Conservation (phyloP, 2,888 invertebrate genomes). For the Drepana falcataria region DNA sequence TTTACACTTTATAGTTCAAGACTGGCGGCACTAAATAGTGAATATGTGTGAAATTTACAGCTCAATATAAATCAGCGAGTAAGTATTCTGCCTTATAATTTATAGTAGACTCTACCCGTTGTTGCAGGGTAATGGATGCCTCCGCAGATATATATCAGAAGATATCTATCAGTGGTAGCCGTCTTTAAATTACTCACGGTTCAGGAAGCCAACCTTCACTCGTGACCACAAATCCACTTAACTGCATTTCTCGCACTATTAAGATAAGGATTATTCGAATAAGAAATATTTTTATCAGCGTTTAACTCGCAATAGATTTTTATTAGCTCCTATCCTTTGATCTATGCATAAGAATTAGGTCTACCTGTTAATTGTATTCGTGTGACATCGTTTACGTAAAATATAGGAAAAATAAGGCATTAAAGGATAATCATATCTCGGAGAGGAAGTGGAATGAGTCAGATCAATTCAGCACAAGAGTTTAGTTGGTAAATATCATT, state of each 20-base stretch:
- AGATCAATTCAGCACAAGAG: no score
- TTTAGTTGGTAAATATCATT: no score
- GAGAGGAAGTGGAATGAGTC: no score
- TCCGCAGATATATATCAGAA: constrained; percentile 71
- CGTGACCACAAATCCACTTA: constrained; percentile 66
- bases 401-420: no score
- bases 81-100: constrained; percentile 69
- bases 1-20: constrained; percentile 16
- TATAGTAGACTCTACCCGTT: constrained; percentile 61
- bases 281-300: constrained; percentile 51
- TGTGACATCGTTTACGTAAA: no score
- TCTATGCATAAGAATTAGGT: background rate
- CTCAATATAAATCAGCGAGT: constrained; percentile 66
- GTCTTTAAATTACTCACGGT: constrained; percentile 72
- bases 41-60: constrained; percentile 52
- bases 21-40: constrained; percentile 23
- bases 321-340: constrained; percentile 37
- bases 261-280: constrained; percentile 54
- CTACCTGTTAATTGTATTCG: background rate
- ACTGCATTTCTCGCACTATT: constrained; percentile 65
- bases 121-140: constrained; percentile 70
- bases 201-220: constrained; percentile 62
- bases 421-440: no score
- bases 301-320: constrained; percentile 61
- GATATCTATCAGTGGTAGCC: constrained; percentile 66